A percentile compares a stretch with the other conserved stretches of the same genome.
Evolutionary conservation across 1,140 invertebrate genomes (phyloP).

Genomic region (Magallana angulata): DNA sequence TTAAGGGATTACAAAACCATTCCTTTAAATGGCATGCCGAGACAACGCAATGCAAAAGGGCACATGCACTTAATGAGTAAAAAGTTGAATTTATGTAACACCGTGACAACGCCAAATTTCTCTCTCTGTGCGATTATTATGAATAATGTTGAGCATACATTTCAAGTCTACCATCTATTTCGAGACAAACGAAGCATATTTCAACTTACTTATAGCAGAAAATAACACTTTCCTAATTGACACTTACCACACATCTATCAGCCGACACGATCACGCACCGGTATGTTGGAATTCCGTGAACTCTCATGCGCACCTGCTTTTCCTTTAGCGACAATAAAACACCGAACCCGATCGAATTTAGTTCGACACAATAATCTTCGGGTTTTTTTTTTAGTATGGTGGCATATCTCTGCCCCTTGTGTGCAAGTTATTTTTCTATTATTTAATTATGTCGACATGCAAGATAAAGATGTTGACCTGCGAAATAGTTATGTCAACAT

Average conservation of each 20-base stretch:
- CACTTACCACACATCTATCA: conserved; percentile 23
- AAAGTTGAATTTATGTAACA: neutral
- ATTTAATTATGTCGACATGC: too few species aligned
- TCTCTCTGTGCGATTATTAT: neutral
- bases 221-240: neutral
- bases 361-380: too few species aligned
- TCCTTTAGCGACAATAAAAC: neutral
- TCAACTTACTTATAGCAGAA: neutral
- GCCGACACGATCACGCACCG: neutral
- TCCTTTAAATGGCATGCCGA: neutral
- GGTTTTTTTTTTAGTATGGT: too few species aligned
- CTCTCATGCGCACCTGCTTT: conserved; percentile 24
- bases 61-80: neutral
- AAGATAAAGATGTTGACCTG: too few species aligned
- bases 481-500: too few species aligned
- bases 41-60: neutral
- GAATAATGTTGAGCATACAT: too few species aligned
- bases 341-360: conserved; percentile 19
- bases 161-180: neutral
- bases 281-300: neutral
- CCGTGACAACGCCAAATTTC: neutral
- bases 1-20: neutral
- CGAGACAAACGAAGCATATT: neutral
- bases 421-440: too few species aligned
- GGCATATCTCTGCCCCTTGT: too few species aligned